phyloP scores from a whole-genome alignment of 64 coral and sea anemone species.

The Porites lutea region DNA sequence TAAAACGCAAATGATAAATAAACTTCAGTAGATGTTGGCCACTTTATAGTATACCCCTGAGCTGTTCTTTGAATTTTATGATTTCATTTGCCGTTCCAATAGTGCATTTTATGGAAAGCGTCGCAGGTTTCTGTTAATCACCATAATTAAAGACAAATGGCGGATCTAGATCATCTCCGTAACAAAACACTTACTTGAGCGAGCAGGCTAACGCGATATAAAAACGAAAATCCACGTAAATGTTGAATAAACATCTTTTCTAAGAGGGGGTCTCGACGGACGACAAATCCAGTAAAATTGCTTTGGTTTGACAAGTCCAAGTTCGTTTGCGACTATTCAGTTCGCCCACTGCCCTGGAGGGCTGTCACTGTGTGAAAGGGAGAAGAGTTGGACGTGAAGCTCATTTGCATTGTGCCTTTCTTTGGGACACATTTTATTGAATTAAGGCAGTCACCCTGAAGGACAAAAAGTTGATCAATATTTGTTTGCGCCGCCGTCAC shows the following conservation, averaged over 20 bases:
- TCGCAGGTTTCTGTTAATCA: background rate
- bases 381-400: background rate
- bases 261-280: background rate
- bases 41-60: too few species aligned
- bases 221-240: slow-evolving; percentile 26
- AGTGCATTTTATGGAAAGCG: background rate
- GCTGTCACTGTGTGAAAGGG: background rate
- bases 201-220: background rate
- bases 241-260: background rate
- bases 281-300: slow-evolving; percentile 12
- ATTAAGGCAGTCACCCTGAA: background rate
- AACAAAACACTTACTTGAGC: background rate
- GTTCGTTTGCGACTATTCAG: background rate
- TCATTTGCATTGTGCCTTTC: background rate
- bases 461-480: background rate
- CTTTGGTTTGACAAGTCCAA: slow-evolving; percentile 13
- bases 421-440: background rate
- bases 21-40: too few species aligned
- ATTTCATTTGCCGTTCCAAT: too few species aligned
- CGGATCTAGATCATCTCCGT: background rate
- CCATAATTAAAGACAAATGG: background rate
- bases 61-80: too few species aligned
- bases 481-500: too few species aligned
- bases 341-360: background rate
- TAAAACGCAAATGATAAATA: too few species aligned